Conservation (phyloP, 2,113 vertebrate genomes). For the Eonycteris spelaea region DNA sequence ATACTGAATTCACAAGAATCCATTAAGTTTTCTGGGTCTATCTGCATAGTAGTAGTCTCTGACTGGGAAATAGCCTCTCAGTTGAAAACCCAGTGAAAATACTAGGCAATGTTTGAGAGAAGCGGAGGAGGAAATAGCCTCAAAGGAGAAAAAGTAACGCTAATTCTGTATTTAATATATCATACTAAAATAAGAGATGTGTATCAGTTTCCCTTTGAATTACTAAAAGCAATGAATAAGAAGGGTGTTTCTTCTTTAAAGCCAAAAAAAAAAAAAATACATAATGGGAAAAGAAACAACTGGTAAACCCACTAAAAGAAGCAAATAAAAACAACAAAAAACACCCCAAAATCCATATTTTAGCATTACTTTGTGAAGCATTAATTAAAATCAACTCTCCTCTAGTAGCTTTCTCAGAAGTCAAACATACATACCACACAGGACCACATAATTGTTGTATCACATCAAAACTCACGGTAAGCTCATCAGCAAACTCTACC, state of each 20-base stretch:
- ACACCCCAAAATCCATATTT: not conserved
- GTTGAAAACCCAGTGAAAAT: constrained; percentile 1
- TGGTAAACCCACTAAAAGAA: not conserved
- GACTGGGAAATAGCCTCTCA: not conserved
- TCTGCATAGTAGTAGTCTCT: not conserved
- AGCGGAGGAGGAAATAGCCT: not conserved
- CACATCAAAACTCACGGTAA: not conserved
- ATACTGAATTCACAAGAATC: not conserved
- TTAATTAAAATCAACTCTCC: constrained; percentile 36
- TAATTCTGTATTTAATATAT: not conserved
- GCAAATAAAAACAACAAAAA: not conserved
- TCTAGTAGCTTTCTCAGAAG: constrained; percentile 27
- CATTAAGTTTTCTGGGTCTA: not conserved
- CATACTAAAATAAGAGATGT: not conserved
- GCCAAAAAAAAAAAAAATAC: not conserved
- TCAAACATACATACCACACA: constrained; percentile 1
- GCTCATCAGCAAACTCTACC: not conserved
- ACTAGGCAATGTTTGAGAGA: not conserved
- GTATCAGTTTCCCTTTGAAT: constrained; percentile 27
- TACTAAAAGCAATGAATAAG: not conserved
- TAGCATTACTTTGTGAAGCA: not conserved
- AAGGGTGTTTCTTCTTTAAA: constrained; percentile 38
- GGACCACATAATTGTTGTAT: not conserved
- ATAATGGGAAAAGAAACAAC: constrained; percentile 24
- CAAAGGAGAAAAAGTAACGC: not conserved